Evolutionary conservation across 2,797 vertebrate species (phyloP), one percentile per base, ranked within the genome.

Genomic region (Dromococcyx pavoninus): DNA sequence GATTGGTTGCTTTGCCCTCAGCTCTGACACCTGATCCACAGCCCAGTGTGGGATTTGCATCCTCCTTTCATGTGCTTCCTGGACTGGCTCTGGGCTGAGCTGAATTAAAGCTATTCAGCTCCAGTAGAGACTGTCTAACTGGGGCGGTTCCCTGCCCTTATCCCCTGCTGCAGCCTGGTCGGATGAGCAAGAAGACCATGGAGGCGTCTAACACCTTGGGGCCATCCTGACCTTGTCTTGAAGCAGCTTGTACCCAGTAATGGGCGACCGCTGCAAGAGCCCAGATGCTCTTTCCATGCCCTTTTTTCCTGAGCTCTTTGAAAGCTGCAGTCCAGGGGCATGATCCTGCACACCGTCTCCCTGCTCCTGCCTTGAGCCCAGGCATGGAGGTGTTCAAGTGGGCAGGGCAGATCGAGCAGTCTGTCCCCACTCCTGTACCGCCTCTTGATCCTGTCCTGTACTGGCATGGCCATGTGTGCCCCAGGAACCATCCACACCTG

Each of bases 71-170:
- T 10, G 1, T 2, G 2, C 16, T 69, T 30, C 27, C 46, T 21
- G 32, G 11, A 6, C 1, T 3, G 48, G 69, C 86, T 41, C 72
- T 81, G 71, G 19, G 17, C 86, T 72, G 58, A 85, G 64, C 41
- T 65, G 62, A 61, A 11, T 46, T 65, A 13, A 73, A 78, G 62
- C 51, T 15, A 3, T 72, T 43, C 27, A 43, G 21, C 35, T 58
- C n/a, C 24, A 19, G 0, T 1, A 22, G 27, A 64, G 9, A 13
- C 22, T 2, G 1, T 17, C 16, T 11, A 7, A 27, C 32, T 0
- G 1, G 19, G 27, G 5, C 1, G 1, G 7, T 51, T 86, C 23
- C 17, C 32, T 69, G 61, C 33, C 32, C 15, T 2, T 4, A 4
- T 33, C 43, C 33, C 53, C 39, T 1, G 1, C 3, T 6, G 24